A percentile compares a stretch with the other conserved stretches of the same genome.
phyloP scores from a whole-genome alignment of 2,888 invertebrate genomes.

The Flexamia atlantica region DNA sequence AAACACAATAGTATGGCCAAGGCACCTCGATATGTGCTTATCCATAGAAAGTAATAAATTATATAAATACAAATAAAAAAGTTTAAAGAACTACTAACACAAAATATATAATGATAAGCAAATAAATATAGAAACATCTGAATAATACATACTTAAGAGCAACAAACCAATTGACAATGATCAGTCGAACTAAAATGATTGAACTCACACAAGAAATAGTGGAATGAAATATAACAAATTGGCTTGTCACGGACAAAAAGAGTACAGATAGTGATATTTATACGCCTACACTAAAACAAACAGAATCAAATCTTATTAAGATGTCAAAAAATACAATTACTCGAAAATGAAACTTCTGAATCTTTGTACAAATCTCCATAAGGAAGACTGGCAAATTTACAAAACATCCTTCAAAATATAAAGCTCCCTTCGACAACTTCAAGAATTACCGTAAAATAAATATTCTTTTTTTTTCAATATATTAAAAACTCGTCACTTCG shows the following conservation, averaged over 20 bases:
- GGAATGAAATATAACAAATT: slow-evolving; percentile 51
- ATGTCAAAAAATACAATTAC: slow-evolving; percentile 15
- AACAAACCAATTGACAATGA: slow-evolving; percentile 50
- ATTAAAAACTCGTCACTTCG: slow-evolving; percentile 47
- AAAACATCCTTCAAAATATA: slow-evolving; percentile 41
- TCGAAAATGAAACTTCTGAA: background rate
- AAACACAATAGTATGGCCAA: slow-evolving; percentile 60
- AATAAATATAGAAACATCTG: slow-evolving; percentile 59
- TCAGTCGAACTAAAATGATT: slow-evolving; percentile 53
- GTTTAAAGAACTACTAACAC: slow-evolving; percentile 62
- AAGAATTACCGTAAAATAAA: slow-evolving; percentile 49
- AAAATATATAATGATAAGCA: slow-evolving; percentile 58
- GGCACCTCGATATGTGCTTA: slow-evolving; percentile 55
- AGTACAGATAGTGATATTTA: slow-evolving; percentile 50
- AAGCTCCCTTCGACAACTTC: slow-evolving; percentile 42
- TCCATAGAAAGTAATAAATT: slow-evolving; percentile 62
- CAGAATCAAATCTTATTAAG: slow-evolving; percentile 39
- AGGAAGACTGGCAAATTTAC: slow-evolving; percentile 26
- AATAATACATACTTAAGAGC: slow-evolving; percentile 47
- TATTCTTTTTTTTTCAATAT: slow-evolving; percentile 46
- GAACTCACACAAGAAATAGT: slow-evolving; percentile 45
- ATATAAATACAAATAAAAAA: slow-evolving; percentile 64
- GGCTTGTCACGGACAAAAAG: slow-evolving; percentile 14
- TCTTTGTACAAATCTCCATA: slow-evolving; percentile 33
- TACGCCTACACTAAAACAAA: slow-evolving; percentile 31